Percentiles rank a stretch among this genome's conserved stretches.
These are phyloP conservation scores for Stratiomys singularior DNA, from an alignment of 2,888 invertebrate genomes.

Conservation along the genomic window DNA sequence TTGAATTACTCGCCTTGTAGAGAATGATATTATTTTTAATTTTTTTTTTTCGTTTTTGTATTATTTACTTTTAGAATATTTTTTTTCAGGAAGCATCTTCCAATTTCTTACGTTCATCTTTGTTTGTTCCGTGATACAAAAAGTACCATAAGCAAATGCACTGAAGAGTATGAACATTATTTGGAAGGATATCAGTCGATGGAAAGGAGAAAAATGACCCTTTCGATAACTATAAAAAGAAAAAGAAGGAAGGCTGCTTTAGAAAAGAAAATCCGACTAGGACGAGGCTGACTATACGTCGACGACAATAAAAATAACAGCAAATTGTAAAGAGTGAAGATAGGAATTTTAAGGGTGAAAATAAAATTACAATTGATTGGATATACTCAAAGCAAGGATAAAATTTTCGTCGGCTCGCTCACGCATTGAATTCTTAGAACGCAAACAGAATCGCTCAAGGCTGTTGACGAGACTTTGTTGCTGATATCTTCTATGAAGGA, in stretches of 20 bases:
- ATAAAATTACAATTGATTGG: constrained; percentile 14
- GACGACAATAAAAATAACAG: neutral
- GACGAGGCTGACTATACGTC: neutral
- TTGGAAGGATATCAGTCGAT: neutral
- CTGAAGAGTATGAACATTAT: neutral
- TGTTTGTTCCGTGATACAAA: neutral
- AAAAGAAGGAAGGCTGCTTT: neutral
- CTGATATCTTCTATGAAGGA: too few species aligned
- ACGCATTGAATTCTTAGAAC: too few species aligned
- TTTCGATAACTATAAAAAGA: neutral
- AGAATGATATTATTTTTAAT: too few species aligned
- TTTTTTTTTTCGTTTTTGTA: too few species aligned
- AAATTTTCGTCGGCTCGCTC: too few species aligned
- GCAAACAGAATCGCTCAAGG: too few species aligned
- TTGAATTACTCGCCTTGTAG: too few species aligned
- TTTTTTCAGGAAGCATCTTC: too few species aligned
- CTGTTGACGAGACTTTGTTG: too few species aligned
- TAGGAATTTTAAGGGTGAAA: constrained; percentile 11
- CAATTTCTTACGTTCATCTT: too few species aligned
- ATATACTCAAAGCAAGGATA: neutral
- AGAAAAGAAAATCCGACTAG: neutral
- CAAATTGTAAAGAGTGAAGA: neutral
- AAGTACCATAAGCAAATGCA: neutral
- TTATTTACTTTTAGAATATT: too few species aligned
- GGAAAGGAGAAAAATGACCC: neutral